These are phyloP conservation scores for Notospermus geniculatus DNA, from an alignment of 1,140 invertebrate species.

Conservation along the genomic window DNA sequence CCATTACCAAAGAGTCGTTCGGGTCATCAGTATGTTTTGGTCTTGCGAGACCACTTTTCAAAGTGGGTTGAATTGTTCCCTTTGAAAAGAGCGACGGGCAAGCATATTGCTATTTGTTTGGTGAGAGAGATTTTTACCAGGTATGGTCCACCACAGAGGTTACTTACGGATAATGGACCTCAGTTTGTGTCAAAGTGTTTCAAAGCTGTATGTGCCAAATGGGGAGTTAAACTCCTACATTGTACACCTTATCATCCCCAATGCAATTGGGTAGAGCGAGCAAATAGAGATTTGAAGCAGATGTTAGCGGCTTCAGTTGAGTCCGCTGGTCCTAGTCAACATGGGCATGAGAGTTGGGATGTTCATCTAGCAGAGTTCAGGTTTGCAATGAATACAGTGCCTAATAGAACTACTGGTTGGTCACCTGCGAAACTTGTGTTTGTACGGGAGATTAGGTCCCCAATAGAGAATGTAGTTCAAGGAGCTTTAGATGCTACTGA, in stretches of 20 bases:
- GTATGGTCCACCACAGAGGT: constrained; percentile 19
- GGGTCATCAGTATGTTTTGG: constrained; percentile 19
- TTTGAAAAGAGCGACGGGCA: constrained; percentile 16
- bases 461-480: no score
- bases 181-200: constrained; percentile 6
- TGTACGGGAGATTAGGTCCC: no score
- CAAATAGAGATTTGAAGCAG: no score
- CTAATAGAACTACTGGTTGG: no score
- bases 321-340: no score
- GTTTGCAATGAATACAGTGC: no score
- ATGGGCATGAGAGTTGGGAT: no score
- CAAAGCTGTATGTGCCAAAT: background rate
- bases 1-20: constrained; percentile 11
- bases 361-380: no score
- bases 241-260: background rate
- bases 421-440: no score
- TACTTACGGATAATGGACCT: constrained; percentile 3
- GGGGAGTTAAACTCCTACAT: background rate
- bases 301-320: no score
- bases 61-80: constrained; percentile 23
- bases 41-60: constrained; percentile 20
- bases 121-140: constrained; percentile 20
- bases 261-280: no score
- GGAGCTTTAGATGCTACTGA: no score
- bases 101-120: constrained; percentile 19